Evolutionary conservation across 2,797 vertebrate species (phyloP), one percentile per base, ranked within the genome.

Genomic region (Vultur gryphus): DNA sequence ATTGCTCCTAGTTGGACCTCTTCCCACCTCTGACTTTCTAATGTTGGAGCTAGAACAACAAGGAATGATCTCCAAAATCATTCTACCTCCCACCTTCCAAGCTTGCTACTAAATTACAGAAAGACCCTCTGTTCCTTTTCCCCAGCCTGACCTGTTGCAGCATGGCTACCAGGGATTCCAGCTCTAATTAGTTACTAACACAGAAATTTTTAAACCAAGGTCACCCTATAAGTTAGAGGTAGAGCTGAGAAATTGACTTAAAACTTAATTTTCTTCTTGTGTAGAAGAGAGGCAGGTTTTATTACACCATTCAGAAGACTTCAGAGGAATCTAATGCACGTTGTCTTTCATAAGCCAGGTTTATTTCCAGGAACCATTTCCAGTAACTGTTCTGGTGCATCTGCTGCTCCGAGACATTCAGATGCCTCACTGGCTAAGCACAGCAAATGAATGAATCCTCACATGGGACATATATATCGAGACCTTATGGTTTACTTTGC

Each of bases 401-500:
- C 55, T 91, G 41, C 85, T 94, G 67, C 79, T 86, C 83, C 2
- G 24, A 83, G 70, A 88, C 29, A 23, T 48, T 80, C 61, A 83
- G 69, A 57, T 90, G 88, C 65, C 70, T 95, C 57, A 25, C 61
- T 70, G 62, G 54, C 69, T 90, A 78, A 88, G 65, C 48, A 57
- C 52, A 93, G 73, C 41, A 64, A 84, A 81, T 55, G 43, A 84
- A 87, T 58, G 29, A 87, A 82, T 87, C 71, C 82, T 94, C 88
- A 84, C 15, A 69, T 57, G 69, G 51, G 77, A 48, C 54, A 59
- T 1, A n/a, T 23, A 29, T 55, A 67, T 71, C 64, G 92, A 89
- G 58, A 93, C 61, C 69, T 88, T 95, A 69, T 54, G 37, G 90
- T 86, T 95, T 87, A 48, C 52, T 87, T 84, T 84, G 80, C 83